These are phyloP conservation scores for Regulus satrapa DNA, from an alignment of 2,113 vertebrate species.

Conservation along the genomic window DNA sequence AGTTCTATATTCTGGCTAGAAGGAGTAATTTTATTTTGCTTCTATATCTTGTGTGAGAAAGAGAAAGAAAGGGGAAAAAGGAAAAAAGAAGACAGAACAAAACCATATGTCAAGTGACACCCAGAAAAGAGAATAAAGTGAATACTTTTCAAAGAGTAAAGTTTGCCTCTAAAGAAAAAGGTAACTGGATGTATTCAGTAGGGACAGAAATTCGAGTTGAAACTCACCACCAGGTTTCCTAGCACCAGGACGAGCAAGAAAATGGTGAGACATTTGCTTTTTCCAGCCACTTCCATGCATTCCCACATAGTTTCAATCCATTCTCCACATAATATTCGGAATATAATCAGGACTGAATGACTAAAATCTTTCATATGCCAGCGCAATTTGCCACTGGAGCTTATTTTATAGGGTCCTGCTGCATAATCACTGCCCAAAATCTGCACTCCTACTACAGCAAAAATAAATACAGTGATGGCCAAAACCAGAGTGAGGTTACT, in stretches of 20 bases:
- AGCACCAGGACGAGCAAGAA: slow-evolving; percentile 72
- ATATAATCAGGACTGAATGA: slow-evolving; percentile 75
- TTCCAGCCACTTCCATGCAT: slow-evolving; percentile 62
- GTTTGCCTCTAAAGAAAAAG: neutral
- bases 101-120: neutral
- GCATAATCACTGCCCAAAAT: slow-evolving; percentile 46
- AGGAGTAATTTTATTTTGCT: neutral
- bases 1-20: neutral
- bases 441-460: slow-evolving; percentile 74
- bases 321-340: slow-evolving; percentile 78
- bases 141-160: neutral
- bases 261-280: slow-evolving; percentile 49
- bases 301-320: slow-evolving; percentile 81
- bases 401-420: accelerated
- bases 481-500: slow-evolving; percentile 75
- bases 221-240: slow-evolving; percentile 79
- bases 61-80: neutral
- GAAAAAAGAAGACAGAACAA: neutral
- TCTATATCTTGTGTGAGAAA: neutral
- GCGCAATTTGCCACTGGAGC: neutral
- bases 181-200: neutral
- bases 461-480: slow-evolving; percentile 74
- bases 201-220: neutral
- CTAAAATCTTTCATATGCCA: slow-evolving; percentile 77
- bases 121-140: neutral